Conservation (phyloP, 2,888 invertebrate genomes). For the Antheraea assamensis region DNA sequence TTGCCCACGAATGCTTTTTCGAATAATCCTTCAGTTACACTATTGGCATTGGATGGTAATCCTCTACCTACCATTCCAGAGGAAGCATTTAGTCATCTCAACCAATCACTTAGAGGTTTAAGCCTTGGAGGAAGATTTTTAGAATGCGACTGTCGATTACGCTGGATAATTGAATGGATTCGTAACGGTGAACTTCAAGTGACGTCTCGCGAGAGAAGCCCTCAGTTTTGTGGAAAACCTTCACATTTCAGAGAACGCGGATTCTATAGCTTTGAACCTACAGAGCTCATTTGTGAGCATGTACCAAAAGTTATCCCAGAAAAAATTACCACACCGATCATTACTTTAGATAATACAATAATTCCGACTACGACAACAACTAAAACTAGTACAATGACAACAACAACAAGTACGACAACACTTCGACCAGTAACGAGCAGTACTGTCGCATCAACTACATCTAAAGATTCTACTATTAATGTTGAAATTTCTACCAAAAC, state of each 20-base stretch:
- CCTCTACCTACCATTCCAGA: slow-evolving; percentile 92
- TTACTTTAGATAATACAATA: slow-evolving; percentile 48
- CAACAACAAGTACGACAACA: slow-evolving; percentile 49
- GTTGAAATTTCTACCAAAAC: slow-evolving; percentile 52
- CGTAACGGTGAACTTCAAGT: slow-evolving; percentile 93
- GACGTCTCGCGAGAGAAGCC: slow-evolving; percentile 94
- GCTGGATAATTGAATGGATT: slow-evolving; percentile 96
- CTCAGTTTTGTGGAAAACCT: slow-evolving; percentile 95
- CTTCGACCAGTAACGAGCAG: slow-evolving; percentile 37
- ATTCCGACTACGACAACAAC: slow-evolving; percentile 49
- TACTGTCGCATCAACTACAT: slow-evolving; percentile 44
- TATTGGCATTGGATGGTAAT: slow-evolving; percentile 95
- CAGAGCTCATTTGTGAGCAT: slow-evolving; percentile 85
- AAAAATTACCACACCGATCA: slow-evolving; percentile 42
- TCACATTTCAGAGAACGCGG: slow-evolving; percentile 89
- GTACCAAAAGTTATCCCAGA: slow-evolving; percentile 53
- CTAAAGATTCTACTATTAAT: slow-evolving; percentile 44
- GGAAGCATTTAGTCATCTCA: slow-evolving; percentile 89
- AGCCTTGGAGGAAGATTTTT: slow-evolving; percentile 94
- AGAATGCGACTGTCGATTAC: slow-evolving; percentile 93
- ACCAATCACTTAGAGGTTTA: slow-evolving; percentile 91
- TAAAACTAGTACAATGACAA: slow-evolving; percentile 43
- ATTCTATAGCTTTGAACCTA: slow-evolving; percentile 93
- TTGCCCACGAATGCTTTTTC: slow-evolving; percentile 90
- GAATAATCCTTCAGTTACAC: slow-evolving; percentile 91